A percentile compares a stretch with the other conserved stretches of the same genome.
Evolutionary conservation across 1,140 invertebrate genomes (phyloP).

Genomic region (Oreohelix idahoensis): DNA sequence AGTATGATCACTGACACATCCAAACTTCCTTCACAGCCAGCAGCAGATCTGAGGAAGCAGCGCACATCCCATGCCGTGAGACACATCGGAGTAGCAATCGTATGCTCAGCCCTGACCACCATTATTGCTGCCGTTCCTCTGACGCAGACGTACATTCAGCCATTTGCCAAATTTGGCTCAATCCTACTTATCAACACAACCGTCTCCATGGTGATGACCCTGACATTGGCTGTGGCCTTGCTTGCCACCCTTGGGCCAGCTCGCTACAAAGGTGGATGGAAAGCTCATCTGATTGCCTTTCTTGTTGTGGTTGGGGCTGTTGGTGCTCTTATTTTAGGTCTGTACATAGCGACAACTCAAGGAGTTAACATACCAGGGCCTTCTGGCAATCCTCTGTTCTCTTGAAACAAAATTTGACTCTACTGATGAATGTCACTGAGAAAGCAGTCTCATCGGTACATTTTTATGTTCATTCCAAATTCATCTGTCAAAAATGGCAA

Average conservation of each 20-base stretch:
- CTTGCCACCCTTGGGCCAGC: conserved; percentile 60
- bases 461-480: no score
- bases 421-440: no score
- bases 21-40: conserved; percentile 32
- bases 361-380: conserved; percentile 63
- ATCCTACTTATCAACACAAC: conserved; percentile 69
- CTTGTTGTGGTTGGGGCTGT: conserved; percentile 43
- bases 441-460: no score
- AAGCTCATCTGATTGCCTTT: conserved; percentile 51
- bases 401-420: background rate
- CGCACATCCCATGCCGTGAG: conserved; percentile 58
- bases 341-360: conserved; percentile 51
- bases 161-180: conserved; percentile 66
- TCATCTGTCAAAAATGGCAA: no score
- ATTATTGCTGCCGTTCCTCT: conserved; percentile 66
- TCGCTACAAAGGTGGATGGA: conserved; percentile 50
- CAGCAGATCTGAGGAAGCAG: conserved; percentile 47
- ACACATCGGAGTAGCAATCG: conserved; percentile 65
- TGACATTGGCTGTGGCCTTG: conserved; percentile 62
- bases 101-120: conserved; percentile 68
- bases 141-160: conserved; percentile 65
- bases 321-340: conserved; percentile 46
- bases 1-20: background rate
- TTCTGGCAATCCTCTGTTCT: conserved; percentile 60
- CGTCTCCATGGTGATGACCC: conserved; percentile 63